Evolutionary conservation across 2,797 vertebrate species (phyloP), one percentile per base, ranked within the genome.

Genomic region (Rhincodon typus): DNA sequence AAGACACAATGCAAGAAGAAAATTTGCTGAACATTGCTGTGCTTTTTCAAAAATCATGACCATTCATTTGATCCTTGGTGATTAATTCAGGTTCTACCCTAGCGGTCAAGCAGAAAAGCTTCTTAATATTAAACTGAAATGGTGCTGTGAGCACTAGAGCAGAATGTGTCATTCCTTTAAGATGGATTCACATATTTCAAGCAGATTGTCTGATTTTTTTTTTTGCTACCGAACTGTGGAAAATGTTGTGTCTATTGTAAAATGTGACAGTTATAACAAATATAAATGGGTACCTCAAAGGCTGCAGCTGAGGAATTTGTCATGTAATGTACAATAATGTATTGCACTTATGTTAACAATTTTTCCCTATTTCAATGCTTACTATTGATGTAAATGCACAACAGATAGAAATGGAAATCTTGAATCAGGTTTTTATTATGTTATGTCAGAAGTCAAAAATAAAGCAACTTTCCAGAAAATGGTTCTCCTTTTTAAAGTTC

Each of bases 161-260:
- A 95, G 94, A 57, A 77, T 30, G 46, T 77, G 30, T 95, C 94
- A 95, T 77, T 95, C 50, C 42, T 95, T 95, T 72, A 17, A 95
- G 30, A 95, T 95, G 46, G 67, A 95, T 95, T 95, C 94, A 95
- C 46, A 95, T 95, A 95, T 95, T 95, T 95, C 94, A 95, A 72
- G 57, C 94, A 95, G 94, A 77, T 95, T 95, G 94, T 77, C 94
- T 77, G 94, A 95, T 94, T 94, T 72, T 94, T 46, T 90, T 67
- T 94, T 77, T 77, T 77, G 72, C 93, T 72, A 72, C 72, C 62
- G 67, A 72, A 94, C 21, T 95, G 94, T 91, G 94, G 67, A 42
- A 77, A 95, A 95, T 95, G 94, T 93, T 93, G 66, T 95, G 94
- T 77, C 69, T 95, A 74, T 95, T 95, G 94, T 95, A 95, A 74